Evolutionary conservation across 2,888 invertebrate genomes (phyloP).

Genomic region (Drosophila robusta): DNA sequence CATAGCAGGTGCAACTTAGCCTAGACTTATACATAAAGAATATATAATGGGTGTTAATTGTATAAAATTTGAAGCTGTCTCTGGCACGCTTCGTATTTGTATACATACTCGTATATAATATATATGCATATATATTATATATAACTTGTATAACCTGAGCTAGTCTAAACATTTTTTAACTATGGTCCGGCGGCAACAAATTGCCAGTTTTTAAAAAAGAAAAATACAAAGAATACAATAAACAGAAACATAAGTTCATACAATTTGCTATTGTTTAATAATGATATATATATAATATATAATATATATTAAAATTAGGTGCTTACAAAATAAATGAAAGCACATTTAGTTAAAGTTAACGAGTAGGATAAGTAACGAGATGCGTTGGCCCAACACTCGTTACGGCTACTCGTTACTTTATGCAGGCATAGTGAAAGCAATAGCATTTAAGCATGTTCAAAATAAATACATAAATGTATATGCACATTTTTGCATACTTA

Average conservation of each 20-base stretch:
- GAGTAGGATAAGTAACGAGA: constrained; percentile 10
- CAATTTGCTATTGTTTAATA: constrained; percentile 60
- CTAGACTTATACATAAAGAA: constrained; percentile 35
- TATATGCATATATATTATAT: constrained; percentile 35
- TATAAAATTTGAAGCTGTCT: constrained; percentile 40
- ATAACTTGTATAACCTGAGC: constrained; percentile 76
- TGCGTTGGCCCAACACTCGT: constrained; percentile 5
- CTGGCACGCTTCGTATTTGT: constrained; percentile 22
- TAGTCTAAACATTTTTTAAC: constrained; percentile 80
- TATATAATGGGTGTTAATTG: constrained; percentile 14
- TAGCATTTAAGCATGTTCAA: constrained; percentile 3
- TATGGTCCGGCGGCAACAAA: constrained; percentile 69
- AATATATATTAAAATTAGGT: constrained; percentile 12
- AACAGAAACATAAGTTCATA: constrained; percentile 15
- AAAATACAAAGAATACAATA: constrained; percentile 7
- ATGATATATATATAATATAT: constrained; percentile 15
- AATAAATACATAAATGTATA: background rate
- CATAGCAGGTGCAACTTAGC: constrained; percentile 45
- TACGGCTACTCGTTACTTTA: constrained; percentile 17
- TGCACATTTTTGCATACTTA: too few relatives aligned
- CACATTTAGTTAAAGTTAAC: constrained; percentile 14
- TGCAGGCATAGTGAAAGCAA: constrained; percentile 39
- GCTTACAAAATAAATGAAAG: constrained; percentile 25
- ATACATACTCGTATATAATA: constrained; percentile 19
- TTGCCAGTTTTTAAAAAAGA: constrained; percentile 41